Conservation (phyloP, 2,113 vertebrate species). For the Heteronetta atricapilla region DNA sequence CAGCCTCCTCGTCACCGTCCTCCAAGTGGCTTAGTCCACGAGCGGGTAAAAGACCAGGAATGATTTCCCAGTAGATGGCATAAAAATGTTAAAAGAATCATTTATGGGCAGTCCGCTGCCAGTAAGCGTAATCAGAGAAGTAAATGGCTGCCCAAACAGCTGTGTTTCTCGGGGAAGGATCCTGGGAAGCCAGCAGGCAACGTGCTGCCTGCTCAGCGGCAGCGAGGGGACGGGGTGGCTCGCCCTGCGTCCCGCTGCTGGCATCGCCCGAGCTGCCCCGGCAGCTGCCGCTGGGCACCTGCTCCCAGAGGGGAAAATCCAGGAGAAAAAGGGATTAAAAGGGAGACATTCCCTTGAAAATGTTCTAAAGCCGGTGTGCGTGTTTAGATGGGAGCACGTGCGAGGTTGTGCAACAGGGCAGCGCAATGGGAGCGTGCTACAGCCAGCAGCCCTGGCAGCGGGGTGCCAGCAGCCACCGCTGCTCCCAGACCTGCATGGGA, state of each 20-base stretch:
- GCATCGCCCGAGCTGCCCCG: no score
- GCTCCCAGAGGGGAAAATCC: background rate
- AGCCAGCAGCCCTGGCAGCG: background rate
- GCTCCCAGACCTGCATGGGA: rapidly evolving
- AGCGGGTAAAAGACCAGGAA: background rate
- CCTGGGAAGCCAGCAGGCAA: background rate
- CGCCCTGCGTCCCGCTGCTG: rapidly evolving
- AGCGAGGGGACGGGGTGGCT: background rate
- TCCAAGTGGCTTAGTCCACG: background rate
- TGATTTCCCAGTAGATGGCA: background rate
- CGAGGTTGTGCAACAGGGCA: background rate
- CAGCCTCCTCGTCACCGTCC: background rate
- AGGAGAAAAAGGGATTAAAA: background rate
- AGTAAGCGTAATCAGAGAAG: background rate
- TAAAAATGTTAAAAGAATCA: background rate
- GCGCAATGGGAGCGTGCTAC: rapidly evolving
- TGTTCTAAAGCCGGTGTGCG: rapidly evolving
- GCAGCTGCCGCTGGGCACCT: background rate
- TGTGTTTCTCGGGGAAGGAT: background rate
- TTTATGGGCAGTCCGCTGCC: background rate
- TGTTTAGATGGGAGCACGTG: background rate
- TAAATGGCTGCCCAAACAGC: background rate
- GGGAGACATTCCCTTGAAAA: background rate
- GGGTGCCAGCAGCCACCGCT: rapidly evolving
- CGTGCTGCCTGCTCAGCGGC: rapidly evolving